phyloP scores from a whole-genome alignment of 2,797 vertebrate species.

The Paedocypris micromegethes region DNA sequence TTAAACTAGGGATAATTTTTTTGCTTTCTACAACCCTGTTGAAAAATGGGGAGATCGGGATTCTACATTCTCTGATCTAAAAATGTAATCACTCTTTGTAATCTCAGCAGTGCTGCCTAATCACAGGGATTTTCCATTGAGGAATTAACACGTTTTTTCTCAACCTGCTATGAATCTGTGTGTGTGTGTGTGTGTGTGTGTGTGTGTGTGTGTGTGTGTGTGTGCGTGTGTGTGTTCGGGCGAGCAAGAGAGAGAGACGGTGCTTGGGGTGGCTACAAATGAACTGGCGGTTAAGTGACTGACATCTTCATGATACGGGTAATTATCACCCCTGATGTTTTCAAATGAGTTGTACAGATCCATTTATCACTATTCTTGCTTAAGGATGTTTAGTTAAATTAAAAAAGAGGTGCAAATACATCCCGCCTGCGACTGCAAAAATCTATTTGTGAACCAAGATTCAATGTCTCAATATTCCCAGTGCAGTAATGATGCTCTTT shows the following conservation, averaged over 20 bases:
- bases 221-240: constrained; percentile 12
- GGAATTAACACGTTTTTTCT: constrained; percentile 56
- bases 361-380: constrained; percentile 38
- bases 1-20: constrained; percentile 10
- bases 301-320: constrained; percentile 52
- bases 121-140: constrained; percentile 53
- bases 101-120: constrained; percentile 60
- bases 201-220: constrained; percentile 19
- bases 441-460: background rate
- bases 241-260: background rate
- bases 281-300: constrained; percentile 50
- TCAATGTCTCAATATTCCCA: background rate
- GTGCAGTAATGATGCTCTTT: background rate
- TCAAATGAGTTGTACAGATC: constrained; percentile 43
- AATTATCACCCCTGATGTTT: constrained; percentile 49
- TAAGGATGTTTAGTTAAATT: constrained; percentile 40
- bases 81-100: constrained; percentile 60
- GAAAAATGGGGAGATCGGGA: constrained; percentile 2
- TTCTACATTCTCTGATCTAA: constrained; percentile 41
- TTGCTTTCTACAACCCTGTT: background rate
- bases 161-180: constrained; percentile 19
- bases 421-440: background rate
- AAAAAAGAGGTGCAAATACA: constrained; percentile 38
- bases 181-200: constrained; percentile 7
- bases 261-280: constrained; percentile 35